A percentile compares a stretch with the other conserved stretches of the same genome.
These are phyloP conservation scores for Toxotes jaculatrix DNA, from an alignment of 2,113 vertebrate species.

Conservation along the genomic window DNA sequence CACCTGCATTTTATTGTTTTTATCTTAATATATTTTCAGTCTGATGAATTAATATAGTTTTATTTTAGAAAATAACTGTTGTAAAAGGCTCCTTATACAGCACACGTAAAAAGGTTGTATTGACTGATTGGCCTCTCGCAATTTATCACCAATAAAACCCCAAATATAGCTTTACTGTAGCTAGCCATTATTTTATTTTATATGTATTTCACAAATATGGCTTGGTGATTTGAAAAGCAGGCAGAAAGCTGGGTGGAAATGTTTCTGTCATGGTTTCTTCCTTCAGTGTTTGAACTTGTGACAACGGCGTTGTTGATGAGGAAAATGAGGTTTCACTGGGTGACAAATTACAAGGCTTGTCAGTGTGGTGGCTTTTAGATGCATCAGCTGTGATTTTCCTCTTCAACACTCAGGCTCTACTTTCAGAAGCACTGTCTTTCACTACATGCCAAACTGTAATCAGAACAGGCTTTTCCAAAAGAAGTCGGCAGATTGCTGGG, in stretches of 20 bases:
- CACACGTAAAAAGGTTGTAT: neutral
- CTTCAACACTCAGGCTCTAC: slow-evolving; percentile 41
- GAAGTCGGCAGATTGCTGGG: neutral
- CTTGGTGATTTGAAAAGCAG: neutral
- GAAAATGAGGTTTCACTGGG: slow-evolving; percentile 28
- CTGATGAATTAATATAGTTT: neutral
- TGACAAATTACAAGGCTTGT: slow-evolving; percentile 40
- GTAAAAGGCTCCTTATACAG: neutral
- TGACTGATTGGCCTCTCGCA: neutral
- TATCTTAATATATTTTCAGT: neutral
- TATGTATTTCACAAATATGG: neutral
- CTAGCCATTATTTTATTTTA: neutral
- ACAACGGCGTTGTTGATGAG: slow-evolving; percentile 22
- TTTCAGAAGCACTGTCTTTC: slow-evolving; percentile 39
- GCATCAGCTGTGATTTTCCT: slow-evolving; percentile 49
- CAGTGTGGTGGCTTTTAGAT: slow-evolving; percentile 5
- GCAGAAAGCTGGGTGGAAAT: neutral
- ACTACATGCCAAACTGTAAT: slow-evolving; percentile 62
- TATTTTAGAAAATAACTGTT: neutral
- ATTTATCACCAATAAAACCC: neutral
- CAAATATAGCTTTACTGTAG: neutral
- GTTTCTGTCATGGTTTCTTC: slow-evolving; percentile 5
- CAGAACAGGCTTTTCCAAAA: slow-evolving; percentile 36
- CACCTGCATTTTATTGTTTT: neutral
- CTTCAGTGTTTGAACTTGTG: slow-evolving; percentile 10